A percentile compares a stretch with the other conserved stretches of the same genome.
phyloP scores from a whole-genome alignment of 2,888 invertebrate genomes.

The Cantharis nigra region DNA sequence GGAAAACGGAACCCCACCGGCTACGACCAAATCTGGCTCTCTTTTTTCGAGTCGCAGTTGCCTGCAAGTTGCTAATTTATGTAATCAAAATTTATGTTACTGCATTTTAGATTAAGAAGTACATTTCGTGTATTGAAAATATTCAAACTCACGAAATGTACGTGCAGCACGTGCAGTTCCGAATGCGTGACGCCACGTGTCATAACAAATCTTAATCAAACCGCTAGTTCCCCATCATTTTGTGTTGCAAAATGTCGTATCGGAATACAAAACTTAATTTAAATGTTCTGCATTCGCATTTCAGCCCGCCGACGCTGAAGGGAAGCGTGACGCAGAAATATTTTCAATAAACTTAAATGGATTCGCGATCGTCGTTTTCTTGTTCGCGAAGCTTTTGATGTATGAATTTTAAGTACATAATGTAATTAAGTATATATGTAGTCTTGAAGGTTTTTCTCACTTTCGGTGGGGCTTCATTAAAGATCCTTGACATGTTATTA shows the following conservation, averaged over 20 bases:
- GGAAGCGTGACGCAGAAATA: background rate
- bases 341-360: background rate
- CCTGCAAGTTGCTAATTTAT: background rate
- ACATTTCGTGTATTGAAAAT: constrained; percentile 15
- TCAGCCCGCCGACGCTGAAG: background rate
- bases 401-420: background rate
- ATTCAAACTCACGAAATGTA: constrained; percentile 15
- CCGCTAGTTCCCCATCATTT: constrained; percentile 7
- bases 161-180: constrained; percentile 25
- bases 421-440: background rate
- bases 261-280: constrained; percentile 13
- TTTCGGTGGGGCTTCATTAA: constrained; percentile 3
- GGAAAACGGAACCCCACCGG: background rate
- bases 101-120: background rate
- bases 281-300: constrained; percentile 6
- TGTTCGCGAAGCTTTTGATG: background rate
- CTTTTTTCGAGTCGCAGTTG: too few relatives aligned
- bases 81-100: background rate
- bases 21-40: background rate
- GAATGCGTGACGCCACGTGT: constrained; percentile 30
- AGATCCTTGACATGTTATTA: constrained; percentile 10
- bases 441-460: background rate
- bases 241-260: constrained; percentile 13
- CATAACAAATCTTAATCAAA: constrained; percentile 32
- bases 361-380: background rate